phyloP scores from a whole-genome alignment of 2,797 vertebrate species.

The Chelon auratus region DNA sequence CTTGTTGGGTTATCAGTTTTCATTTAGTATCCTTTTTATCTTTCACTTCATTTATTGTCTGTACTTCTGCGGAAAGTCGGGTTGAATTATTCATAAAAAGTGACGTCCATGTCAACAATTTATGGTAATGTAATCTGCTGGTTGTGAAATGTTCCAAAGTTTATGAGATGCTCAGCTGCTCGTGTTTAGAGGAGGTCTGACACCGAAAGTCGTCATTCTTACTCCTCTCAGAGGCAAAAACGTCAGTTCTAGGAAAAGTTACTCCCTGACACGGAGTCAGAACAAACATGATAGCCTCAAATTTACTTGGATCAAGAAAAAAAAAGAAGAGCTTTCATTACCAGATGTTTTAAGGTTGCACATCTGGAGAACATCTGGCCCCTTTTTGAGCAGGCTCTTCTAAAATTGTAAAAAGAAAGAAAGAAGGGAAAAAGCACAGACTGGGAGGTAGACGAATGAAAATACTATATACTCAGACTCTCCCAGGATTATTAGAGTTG shows the following conservation, averaged over 20 bases:
- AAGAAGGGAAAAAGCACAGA: conserved; percentile 16
- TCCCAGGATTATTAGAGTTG: conserved; percentile 37
- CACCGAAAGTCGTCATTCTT: conserved; percentile 10
- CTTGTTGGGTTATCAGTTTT: background rate
- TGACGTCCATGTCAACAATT: conserved; percentile 41
- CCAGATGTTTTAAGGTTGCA: conserved; percentile 82
- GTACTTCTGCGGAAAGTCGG: background rate
- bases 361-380: conserved; percentile 87
- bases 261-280: conserved; percentile 54
- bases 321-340: conserved; percentile 64
- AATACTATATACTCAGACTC: conserved; percentile 19
- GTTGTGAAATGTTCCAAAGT: conserved; percentile 34
- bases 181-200: conserved; percentile 10
- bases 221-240: conserved; percentile 29
- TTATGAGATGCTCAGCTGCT: conserved; percentile 27
- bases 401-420: conserved; percentile 53
- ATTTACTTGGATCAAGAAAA: conserved; percentile 72
- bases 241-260: conserved; percentile 52
- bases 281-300: conserved; percentile 74
- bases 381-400: conserved; percentile 69
- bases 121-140: conserved; percentile 30
- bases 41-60: background rate
- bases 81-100: conserved; percentile 48
- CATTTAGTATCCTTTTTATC: background rate
- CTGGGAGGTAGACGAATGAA: conserved; percentile 29